Conservation (phyloP, 2,797 vertebrate genomes). For the Prionace glauca region DNA sequence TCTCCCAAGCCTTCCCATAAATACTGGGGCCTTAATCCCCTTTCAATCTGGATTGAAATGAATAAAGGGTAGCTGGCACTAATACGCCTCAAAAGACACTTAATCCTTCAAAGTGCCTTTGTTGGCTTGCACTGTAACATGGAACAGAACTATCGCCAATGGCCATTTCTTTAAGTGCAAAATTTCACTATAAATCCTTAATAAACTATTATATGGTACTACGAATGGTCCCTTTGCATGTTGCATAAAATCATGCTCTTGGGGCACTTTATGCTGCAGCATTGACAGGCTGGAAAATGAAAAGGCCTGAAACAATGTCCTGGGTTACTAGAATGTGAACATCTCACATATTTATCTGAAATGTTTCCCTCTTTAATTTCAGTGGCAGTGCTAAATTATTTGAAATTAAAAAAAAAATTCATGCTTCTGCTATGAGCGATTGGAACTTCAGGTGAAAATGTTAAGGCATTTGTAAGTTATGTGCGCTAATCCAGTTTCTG, state of each 20-base stretch:
- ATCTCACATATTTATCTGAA: background rate
- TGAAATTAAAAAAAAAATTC: background rate
- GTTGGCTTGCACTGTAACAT: background rate
- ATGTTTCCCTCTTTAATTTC: background rate
- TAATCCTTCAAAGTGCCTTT: background rate
- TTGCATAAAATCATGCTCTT: background rate
- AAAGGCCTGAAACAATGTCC: background rate
- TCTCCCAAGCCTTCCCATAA: background rate
- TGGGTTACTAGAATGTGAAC: background rate
- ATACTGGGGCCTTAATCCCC: too few relatives aligned
- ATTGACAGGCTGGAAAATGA: background rate
- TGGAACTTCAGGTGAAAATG: background rate
- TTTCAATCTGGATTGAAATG: conserved; percentile 12
- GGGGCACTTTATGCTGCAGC: background rate
- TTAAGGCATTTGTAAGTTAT: background rate
- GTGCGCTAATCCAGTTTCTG: background rate
- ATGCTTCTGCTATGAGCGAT: background rate
- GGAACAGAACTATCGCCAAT: background rate
- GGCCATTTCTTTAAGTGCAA: background rate
- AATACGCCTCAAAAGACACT: conserved; percentile 15
- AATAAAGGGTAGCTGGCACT: background rate
- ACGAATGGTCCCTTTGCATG: background rate
- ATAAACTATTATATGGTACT: background rate
- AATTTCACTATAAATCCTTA: conserved; percentile 19
- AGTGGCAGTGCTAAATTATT: background rate